Evolutionary conservation across 2,888 invertebrate species (phyloP).

Genomic region (Thecocarcelia acutangulata): DNA sequence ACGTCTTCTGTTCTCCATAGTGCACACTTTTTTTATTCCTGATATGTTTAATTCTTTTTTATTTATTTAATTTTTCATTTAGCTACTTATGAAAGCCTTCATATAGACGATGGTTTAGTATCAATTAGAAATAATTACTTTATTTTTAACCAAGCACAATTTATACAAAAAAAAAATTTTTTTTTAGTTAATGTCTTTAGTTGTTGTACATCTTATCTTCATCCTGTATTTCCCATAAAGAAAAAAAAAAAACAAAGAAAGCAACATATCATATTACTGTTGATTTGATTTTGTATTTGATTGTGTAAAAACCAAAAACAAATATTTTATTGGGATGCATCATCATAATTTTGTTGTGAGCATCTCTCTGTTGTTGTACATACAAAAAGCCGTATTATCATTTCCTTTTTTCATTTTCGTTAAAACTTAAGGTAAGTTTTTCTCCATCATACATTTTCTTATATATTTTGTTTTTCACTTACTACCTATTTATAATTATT

Average conservation of each 20-base stretch:
- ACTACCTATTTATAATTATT: conserved; percentile 2
- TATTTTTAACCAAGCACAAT: conserved; percentile 50
- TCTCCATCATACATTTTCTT: conserved; percentile 23
- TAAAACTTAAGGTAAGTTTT: conserved; percentile 64
- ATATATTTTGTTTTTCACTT: background rate
- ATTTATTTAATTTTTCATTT: conserved; percentile 43
- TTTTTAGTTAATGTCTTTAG: conserved; percentile 33
- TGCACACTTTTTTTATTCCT: conserved; percentile 34
- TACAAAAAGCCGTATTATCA: conserved; percentile 68
- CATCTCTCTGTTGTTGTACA: conserved; percentile 64
- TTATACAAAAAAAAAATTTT: conserved; percentile 48
- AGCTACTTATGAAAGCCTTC: conserved; percentile 64
- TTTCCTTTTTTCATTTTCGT: conserved; percentile 67
- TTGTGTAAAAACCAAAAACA: conserved; percentile 43
- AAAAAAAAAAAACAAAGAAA: background rate
- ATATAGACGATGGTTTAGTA: conserved; percentile 16
- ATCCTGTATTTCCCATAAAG: conserved; percentile 36
- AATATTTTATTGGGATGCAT: conserved; percentile 57
- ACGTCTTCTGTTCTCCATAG: conserved; percentile 25
- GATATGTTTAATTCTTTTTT: conserved; percentile 18
- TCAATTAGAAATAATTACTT: conserved; percentile 18
- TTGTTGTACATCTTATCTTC: conserved; percentile 24
- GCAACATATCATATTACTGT: conserved; percentile 52
- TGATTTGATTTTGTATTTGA: conserved; percentile 67
- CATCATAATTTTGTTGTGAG: conserved; percentile 54